phyloP scores from a whole-genome alignment of 2,113 vertebrate species.

The Chaetodon trifascialis region DNA sequence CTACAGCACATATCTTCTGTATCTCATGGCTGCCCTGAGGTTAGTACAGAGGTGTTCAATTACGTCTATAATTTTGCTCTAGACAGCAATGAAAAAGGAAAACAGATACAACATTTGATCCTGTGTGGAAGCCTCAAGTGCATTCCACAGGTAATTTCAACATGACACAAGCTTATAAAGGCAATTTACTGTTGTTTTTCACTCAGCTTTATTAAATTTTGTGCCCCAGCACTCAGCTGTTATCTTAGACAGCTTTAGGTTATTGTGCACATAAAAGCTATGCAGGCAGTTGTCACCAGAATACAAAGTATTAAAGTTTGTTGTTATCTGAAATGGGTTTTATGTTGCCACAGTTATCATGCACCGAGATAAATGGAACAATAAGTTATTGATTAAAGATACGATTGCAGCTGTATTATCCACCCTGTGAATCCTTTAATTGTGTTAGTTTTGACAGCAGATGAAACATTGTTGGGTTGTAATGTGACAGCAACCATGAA shows the following conservation, averaged over 20 bases:
- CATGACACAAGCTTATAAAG: constrained; percentile 63
- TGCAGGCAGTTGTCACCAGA: constrained; percentile 35
- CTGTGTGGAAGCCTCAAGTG: constrained; percentile 54
- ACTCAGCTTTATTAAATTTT: constrained; percentile 62
- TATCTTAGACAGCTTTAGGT: constrained; percentile 61
- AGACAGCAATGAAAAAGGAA: constrained; percentile 50
- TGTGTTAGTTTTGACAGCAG: constrained; percentile 14
- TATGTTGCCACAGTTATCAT: constrained; percentile 38
- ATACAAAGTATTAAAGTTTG: constrained; percentile 48
- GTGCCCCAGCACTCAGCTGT: constrained; percentile 51
- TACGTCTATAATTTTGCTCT: constrained; percentile 40
- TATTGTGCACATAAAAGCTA: constrained; percentile 75
- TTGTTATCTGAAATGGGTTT: constrained; percentile 55
- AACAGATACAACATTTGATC: constrained; percentile 45
- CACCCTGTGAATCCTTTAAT: constrained; percentile 16
- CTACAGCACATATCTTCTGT: constrained; percentile 10
- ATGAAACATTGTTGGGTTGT: constrained; percentile 18
- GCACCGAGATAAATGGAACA: constrained; percentile 47
- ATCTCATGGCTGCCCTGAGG: constrained; percentile 33
- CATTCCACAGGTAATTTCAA: constrained; percentile 64
- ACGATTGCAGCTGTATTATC: not conserved
- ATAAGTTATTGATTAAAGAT: constrained; percentile 49
- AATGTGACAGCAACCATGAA: constrained; percentile 3
- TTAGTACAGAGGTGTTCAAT: constrained; percentile 39
- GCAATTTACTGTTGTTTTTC: constrained; percentile 75